phyloP scores from a whole-genome alignment of 2,113 vertebrate genomes.

The Salvator merianae region DNA sequence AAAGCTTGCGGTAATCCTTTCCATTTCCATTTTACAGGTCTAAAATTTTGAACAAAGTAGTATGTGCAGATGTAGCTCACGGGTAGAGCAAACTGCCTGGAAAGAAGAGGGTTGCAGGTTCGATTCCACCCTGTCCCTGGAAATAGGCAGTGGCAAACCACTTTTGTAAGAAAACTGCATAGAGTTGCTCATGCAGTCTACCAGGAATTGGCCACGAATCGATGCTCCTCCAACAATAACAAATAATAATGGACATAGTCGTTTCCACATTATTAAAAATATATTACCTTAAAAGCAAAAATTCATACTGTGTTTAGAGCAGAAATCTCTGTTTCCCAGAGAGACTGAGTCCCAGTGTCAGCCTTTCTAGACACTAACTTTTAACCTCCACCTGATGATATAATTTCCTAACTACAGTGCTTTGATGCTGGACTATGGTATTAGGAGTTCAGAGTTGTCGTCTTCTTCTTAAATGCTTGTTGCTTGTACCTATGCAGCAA shows the following conservation, averaged over 20 bases:
- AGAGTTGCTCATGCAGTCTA: no score
- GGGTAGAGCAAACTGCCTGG: no score
- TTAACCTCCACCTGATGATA: background rate
- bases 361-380: constrained; percentile 4
- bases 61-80: background rate
- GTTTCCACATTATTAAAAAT: background rate
- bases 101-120: no score
- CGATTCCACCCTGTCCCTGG: no score
- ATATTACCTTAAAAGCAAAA: background rate
- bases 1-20: background rate
- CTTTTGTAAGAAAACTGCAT: no score
- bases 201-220: no score
- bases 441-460: constrained; percentile 56
- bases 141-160: no score
- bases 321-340: background rate
- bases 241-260: no score
- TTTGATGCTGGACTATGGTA: constrained; percentile 40
- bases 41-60: background rate
- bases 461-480: constrained; percentile 26
- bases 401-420: background rate
- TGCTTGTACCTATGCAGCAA: no score
- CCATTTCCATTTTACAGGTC: background rate
- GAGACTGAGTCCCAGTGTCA: background rate
- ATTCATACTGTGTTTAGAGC: background rate
- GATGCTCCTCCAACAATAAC: no score